These are phyloP conservation scores for Cricetomys ansorgei DNA, from an alignment of 2,113 vertebrate species.

Conservation along the genomic window DNA sequence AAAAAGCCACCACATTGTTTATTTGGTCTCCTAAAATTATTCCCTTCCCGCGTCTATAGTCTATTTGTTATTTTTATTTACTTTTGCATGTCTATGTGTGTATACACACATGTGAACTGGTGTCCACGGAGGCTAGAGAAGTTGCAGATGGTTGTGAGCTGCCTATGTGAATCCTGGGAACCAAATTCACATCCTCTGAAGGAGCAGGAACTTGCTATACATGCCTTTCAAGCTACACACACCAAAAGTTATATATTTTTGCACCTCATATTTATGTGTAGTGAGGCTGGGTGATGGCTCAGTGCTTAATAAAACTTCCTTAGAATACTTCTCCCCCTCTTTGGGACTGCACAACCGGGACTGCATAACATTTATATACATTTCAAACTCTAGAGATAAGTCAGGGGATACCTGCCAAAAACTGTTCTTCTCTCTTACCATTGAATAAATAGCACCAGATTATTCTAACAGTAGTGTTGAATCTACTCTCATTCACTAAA, in stretches of 20 bases:
- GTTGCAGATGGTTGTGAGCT: background rate
- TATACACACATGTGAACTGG: background rate
- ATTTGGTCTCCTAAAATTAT: background rate
- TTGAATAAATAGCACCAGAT: background rate
- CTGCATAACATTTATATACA: background rate
- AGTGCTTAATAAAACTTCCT: background rate
- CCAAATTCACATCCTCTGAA: background rate
- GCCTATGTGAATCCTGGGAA: background rate
- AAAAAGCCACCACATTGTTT: background rate
- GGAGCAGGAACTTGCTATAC: background rate
- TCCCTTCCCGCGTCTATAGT: background rate
- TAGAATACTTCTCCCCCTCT: background rate
- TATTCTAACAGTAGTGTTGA: background rate
- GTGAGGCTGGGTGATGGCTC: background rate
- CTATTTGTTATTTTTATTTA: background rate
- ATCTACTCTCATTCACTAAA: background rate
- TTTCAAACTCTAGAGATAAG: background rate
- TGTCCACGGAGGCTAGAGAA: background rate
- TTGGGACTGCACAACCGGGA: background rate
- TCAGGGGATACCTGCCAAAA: background rate
- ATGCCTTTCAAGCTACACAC: background rate
- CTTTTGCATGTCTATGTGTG: background rate
- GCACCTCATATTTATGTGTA: background rate
- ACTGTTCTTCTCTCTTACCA: background rate
- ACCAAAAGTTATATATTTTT: background rate